Evolutionary conservation across 2,113 vertebrate genomes (phyloP).

Genomic region (Asarcornis scutulata): DNA sequence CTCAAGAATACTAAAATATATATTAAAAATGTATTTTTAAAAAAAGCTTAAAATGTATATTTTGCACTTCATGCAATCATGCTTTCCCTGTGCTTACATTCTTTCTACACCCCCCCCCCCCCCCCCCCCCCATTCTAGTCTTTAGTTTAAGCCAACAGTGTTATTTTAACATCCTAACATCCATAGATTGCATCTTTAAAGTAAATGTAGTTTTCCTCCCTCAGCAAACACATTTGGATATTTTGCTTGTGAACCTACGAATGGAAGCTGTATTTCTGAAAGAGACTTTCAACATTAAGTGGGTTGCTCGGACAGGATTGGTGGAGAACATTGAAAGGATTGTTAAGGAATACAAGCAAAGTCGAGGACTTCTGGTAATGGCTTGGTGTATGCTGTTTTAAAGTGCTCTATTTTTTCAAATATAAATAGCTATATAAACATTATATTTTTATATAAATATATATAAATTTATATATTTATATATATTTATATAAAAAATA

Average conservation of each 20-base stretch:
- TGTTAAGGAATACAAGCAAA: conserved; percentile 85
- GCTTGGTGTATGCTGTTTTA: not conserved
- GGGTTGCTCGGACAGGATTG: conserved; percentile 85
- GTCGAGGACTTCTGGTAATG: conserved; percentile 84
- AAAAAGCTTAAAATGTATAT: not conserved
- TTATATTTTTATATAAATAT: too few relatives aligned
- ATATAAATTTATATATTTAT: too few relatives aligned
- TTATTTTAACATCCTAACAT: not conserved
- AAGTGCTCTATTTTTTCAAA: not conserved
- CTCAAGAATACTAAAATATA: not conserved
- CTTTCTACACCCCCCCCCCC: not conserved
- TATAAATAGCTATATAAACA: not conserved
- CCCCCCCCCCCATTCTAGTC: not conserved
- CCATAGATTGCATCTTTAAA: not conserved
- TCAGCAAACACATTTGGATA: conserved; percentile 85
- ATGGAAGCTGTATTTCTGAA: conserved; percentile 82
- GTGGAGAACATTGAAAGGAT: conserved; percentile 85
- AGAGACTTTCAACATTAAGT: conserved; percentile 84
- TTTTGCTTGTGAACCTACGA: conserved; percentile 81
- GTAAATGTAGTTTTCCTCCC: not conserved
- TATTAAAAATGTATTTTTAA: not conserved
- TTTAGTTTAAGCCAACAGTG: not conserved
- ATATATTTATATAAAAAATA: too few relatives aligned
- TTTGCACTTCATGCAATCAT: not conserved
- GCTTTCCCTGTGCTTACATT: not conserved